Evolutionary conservation across 2,888 invertebrate genomes (phyloP), one percentile per base, ranked within the genome.

Genomic region (Nymphalis urticae): DNA sequence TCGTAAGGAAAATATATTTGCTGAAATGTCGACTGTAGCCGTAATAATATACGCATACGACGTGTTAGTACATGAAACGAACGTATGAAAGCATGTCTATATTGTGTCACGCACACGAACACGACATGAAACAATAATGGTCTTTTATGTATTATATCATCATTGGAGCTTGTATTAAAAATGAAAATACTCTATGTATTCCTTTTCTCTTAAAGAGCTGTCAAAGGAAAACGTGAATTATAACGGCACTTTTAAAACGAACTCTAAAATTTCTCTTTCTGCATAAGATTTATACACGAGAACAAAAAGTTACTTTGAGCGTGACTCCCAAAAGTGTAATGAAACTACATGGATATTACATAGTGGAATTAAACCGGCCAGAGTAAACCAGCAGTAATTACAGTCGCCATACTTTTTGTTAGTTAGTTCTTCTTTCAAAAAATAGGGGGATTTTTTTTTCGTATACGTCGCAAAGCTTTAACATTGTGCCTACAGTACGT

Each of bases 301-400:
- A 53, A 66, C 66, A 56, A 58, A 67, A 62, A 66, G 48, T 24
- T 32, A 53, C 62, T 42, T 36, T 62, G 48, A 48, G 50, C 56
- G 58, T 62, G 32, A 50, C 51, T 48, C 42, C 48, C 58, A 67
- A 62, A 67, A n/a, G 62, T 56, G 61, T 54, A 58, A 62, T 56
- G 50, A 67, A 48, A 63, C 62, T 63, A 58, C 56, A 53, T 56
- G 54, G 61, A 56, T 63, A 53, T 42, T 62, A 66, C 62, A 50
- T 58, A 56, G 62, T 42, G 36, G 48, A 62, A 58, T 56, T 62
- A 62, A 67, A 62, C 58, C 42, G 42, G 62, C 36, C 54, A 9
- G 16, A 66, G 66, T 50, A 58, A 67, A 62, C 66, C 62, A 62
- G 50, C 62, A 48, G 56, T 67, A 67, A 67, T 67, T 62, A 66